Percentiles rank a stretch among this genome's conserved stretches.
These are phyloP conservation scores for Bombus cullumanus DNA, from an alignment of 1,140 invertebrate species.

Conservation along the genomic window DNA sequence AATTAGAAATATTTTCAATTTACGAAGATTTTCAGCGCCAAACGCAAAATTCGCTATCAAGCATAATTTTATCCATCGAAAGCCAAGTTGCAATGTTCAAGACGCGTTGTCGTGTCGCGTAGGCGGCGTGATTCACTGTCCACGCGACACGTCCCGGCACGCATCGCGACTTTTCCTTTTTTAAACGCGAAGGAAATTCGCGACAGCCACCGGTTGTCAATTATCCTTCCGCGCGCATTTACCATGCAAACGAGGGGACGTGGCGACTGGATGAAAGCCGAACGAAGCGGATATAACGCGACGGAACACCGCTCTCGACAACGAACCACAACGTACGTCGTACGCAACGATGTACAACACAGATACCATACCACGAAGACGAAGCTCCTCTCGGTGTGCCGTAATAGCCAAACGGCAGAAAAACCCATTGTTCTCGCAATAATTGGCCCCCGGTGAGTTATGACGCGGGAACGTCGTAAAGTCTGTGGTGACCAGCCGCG, in stretches of 20 bases:
- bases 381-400: neutral
- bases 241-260: constrained; percentile 27
- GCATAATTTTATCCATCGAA: too few species aligned
- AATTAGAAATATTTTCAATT: too few species aligned
- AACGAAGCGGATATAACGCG: neutral
- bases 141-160: neutral
- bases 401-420: constrained; percentile 68
- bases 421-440: constrained; percentile 72
- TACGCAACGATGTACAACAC: neutral
- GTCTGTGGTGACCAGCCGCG: constrained; percentile 45
- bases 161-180: constrained; percentile 39
- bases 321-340: neutral
- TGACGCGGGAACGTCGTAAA: constrained; percentile 73
- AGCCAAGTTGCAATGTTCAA: too few species aligned
- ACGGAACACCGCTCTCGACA: neutral
- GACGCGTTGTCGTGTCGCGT: neutral
- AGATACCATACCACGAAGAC: neutral
- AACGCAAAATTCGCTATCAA: too few species aligned
- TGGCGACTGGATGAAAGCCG: neutral
- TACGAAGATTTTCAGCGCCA: too few species aligned
- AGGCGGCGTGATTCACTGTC: constrained; percentile 1
- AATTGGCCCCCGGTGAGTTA: constrained; percentile 75
- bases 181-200: constrained; percentile 44
- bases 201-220: constrained; percentile 42
- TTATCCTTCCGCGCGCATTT: constrained; percentile 28